These are phyloP conservation scores for Dryobotodes eremita DNA, from an alignment of 2,888 invertebrate genomes.

Conservation along the genomic window DNA sequence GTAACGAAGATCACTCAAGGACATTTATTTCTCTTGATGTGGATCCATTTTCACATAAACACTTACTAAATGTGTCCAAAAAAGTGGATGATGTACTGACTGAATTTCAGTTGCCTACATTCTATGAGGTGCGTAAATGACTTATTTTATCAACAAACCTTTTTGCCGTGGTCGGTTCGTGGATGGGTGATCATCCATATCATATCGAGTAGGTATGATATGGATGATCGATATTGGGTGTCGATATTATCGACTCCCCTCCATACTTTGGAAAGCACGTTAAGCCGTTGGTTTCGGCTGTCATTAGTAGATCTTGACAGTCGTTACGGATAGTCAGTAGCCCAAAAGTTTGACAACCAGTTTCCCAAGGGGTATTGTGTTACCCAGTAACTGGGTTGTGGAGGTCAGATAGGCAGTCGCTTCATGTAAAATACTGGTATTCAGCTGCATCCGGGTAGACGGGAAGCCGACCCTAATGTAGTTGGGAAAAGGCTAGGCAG, in stretches of 20 bases:
- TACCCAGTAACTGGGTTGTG: too few species aligned
- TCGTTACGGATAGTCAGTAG: not conserved
- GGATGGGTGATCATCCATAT: not conserved
- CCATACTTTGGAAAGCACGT: not conserved
- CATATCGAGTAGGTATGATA: not conserved
- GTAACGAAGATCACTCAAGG: constrained; percentile 96
- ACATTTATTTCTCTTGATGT: constrained; percentile 95
- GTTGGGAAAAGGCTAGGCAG: too few species aligned
- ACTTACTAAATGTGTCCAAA: constrained; percentile 90
- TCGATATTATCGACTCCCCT: not conserved
- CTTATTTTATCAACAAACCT: not conserved
- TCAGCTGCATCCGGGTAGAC: too few species aligned
- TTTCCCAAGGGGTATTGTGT: too few species aligned
- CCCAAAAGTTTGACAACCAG: too few species aligned
- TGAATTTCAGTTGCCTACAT: constrained; percentile 94
- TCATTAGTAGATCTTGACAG: not conserved
- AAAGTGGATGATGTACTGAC: constrained; percentile 92
- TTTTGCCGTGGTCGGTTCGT: not conserved
- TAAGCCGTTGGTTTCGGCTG: not conserved
- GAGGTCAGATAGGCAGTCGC: too few species aligned
- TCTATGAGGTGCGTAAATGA: constrained; percentile 93
- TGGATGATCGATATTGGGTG: too few species aligned
- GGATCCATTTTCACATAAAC: constrained; percentile 89
- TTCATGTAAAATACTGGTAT: too few species aligned
- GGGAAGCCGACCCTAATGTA: too few species aligned